Conservation (phyloP, 1,140 invertebrate species). For the Bombyx mori region ASM3026992v2 NC_085124.1:10250001-10250500, state of each 20-base stretch:
- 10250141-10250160: constrained; percentile 29
- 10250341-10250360: constrained; percentile 46
- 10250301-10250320: constrained; percentile 53
- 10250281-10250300: constrained; percentile 31
- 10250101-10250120: not conserved
- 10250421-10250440: constrained; percentile 51
- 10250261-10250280: constrained; percentile 35
- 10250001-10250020: constrained; percentile 14
- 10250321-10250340: constrained; percentile 60
- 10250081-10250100: constrained; percentile 12
- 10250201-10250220: constrained; percentile 15
- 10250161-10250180: constrained; percentile 17
- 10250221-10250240: constrained; percentile 1
- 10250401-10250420: constrained; percentile 26
- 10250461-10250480: constrained; percentile 34
- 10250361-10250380: constrained; percentile 57
- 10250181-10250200: constrained; percentile 20
- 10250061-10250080: constrained; percentile 17
- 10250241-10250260: constrained; percentile 24
- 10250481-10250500: not conserved
- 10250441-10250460: constrained; percentile 67
- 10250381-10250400: constrained; percentile 62
- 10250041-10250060: constrained; percentile 18
- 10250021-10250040: constrained; percentile 7
- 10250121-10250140: constrained; percentile 21